Conservation (phyloP, 2,797 vertebrate species). For the Chelmon rostratus region DNA sequence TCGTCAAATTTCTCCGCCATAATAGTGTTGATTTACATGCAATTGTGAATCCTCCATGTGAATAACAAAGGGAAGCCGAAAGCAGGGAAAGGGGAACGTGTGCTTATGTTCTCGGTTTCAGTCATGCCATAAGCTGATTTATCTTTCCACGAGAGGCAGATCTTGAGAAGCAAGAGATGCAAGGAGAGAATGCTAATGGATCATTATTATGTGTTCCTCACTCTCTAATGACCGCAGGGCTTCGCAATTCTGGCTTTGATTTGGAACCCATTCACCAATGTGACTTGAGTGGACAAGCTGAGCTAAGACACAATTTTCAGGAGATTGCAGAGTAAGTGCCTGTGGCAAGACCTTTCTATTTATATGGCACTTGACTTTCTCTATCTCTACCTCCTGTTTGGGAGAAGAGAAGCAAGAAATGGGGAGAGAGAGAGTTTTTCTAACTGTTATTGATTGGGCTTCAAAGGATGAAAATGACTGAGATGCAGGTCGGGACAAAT, state of each 20-base stretch:
- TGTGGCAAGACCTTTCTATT: slow-evolving; percentile 75
- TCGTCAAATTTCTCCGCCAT: slow-evolving; percentile 61
- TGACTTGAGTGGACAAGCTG: slow-evolving; percentile 74
- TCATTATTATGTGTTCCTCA: slow-evolving; percentile 73
- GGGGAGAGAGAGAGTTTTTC: slow-evolving; percentile 17
- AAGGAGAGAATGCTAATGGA: slow-evolving; percentile 72
- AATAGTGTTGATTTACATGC: slow-evolving; percentile 69
- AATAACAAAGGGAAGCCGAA: slow-evolving; percentile 54
- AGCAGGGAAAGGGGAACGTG: slow-evolving; percentile 15
- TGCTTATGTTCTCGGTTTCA: slow-evolving; percentile 63
- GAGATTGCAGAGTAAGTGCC: slow-evolving; percentile 79
- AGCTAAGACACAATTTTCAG: slow-evolving; percentile 76
- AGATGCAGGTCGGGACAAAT: slow-evolving; percentile 39
- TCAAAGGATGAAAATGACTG: slow-evolving; percentile 37
- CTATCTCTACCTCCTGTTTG: slow-evolving; percentile 41
- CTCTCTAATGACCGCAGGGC: slow-evolving; percentile 65
- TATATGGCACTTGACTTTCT: slow-evolving; percentile 74
- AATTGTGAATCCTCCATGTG: slow-evolving; percentile 56
- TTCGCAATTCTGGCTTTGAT: slow-evolving; percentile 75
- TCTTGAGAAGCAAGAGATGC: slow-evolving; percentile 72
- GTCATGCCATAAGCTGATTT: slow-evolving; percentile 66
- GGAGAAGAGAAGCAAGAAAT: slow-evolving; percentile 22
- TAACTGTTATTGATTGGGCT: slow-evolving; percentile 46
- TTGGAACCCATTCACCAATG: slow-evolving; percentile 70
- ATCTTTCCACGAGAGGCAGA: slow-evolving; percentile 63